phyloP scores from a whole-genome alignment of 2,113 vertebrate species.

The Lophochroa leadbeateri region DNA sequence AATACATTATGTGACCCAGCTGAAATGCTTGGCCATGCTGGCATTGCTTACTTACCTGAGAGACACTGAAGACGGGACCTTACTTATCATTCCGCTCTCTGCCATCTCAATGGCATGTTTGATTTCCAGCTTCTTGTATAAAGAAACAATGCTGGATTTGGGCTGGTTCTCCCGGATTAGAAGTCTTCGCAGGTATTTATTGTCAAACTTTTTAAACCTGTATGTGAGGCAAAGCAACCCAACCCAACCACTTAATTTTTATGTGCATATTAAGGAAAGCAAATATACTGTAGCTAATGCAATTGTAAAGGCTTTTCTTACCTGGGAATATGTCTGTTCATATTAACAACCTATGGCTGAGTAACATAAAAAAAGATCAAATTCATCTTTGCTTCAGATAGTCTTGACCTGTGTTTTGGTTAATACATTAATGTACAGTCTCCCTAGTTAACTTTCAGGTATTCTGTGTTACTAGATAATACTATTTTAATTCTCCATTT shows the following conservation, averaged over 20 bases:
- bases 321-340: not conserved
- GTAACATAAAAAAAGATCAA: not conserved
- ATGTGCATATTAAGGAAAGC: not conserved
- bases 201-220: constrained; percentile 95
- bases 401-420: not conserved
- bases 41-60: constrained; percentile 76
- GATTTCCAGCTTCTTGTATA: constrained; percentile 96
- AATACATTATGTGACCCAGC: not conserved
- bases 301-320: not conserved
- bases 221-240: constrained; percentile 34
- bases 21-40: rapidly evolving
- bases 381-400: not conserved
- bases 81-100: constrained; percentile 81
- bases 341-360: not conserved
- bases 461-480: constrained; percentile 4
- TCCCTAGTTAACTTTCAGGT: not conserved
- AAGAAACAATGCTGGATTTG: constrained; percentile 91
- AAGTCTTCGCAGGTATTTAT: constrained; percentile 85
- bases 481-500: constrained; percentile 50
- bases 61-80: constrained; percentile 73
- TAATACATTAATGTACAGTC: not conserved
- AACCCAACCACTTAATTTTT: constrained; percentile 17
- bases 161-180: constrained; percentile 86
- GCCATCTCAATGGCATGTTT: constrained; percentile 94
- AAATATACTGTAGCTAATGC: not conserved